Conservation (phyloP, 2,888 invertebrate genomes). For the Hymenopus coronatus region DNA sequence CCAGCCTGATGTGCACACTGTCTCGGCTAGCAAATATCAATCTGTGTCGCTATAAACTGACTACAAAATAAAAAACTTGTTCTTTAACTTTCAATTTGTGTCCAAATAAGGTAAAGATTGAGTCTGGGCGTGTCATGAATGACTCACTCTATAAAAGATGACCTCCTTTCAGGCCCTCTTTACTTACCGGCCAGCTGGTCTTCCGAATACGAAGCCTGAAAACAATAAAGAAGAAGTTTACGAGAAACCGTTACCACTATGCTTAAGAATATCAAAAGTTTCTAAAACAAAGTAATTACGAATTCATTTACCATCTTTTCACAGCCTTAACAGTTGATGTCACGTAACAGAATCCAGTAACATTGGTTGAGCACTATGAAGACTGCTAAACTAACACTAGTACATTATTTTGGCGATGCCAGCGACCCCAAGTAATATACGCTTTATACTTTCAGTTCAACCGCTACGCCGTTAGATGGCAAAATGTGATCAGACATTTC, state of each 20-base stretch:
- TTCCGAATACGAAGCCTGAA: slow-evolving; percentile 83
- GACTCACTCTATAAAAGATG: slow-evolving; percentile 43
- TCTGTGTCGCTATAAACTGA: slow-evolving; percentile 31
- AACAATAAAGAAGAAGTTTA: slow-evolving; percentile 39
- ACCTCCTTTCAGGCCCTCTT: slow-evolving; percentile 48
- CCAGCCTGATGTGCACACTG: not conserved
- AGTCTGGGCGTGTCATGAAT: slow-evolving; percentile 40
- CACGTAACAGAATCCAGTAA: not conserved
- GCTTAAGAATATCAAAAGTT: not conserved
- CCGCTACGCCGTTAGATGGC: not conserved
- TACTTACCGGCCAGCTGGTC: slow-evolving; percentile 88
- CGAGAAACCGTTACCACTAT: not conserved
- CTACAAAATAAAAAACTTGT: slow-evolving; percentile 32
- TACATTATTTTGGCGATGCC: not conserved
- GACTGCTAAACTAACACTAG: not conserved
- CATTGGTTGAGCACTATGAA: not conserved
- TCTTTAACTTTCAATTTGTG: slow-evolving; percentile 39
- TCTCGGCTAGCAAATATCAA: not conserved
- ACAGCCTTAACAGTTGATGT: not conserved
- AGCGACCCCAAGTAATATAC: not conserved
- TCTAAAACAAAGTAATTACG: not conserved
- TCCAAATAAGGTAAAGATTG: slow-evolving; percentile 44
- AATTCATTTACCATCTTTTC: slow-evolving; percentile 25
- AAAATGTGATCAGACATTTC: not conserved
- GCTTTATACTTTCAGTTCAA: not conserved